A percentile compares a stretch with the other conserved stretches of the same genome.
Evolutionary conservation across 1,140 invertebrate genomes (phyloP).

Genomic region (Ylistrum balloti): DNA sequence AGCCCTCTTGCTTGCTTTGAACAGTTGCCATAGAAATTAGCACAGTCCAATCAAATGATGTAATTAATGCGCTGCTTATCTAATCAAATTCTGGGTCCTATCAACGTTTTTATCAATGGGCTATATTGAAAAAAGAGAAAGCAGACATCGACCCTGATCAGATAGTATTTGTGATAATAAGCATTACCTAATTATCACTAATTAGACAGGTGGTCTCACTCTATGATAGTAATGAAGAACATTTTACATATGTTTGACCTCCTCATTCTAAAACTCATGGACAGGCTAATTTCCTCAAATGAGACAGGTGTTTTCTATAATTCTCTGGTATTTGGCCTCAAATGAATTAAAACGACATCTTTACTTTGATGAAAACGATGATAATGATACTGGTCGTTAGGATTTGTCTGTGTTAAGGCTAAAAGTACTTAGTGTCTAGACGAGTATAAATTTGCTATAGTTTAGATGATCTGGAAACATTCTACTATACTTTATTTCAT

Average conservation of each 20-base stretch:
- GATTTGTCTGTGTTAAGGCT: background rate
- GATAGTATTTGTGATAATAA: background rate
- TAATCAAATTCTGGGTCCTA: background rate
- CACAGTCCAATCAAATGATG: background rate
- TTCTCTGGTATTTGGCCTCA: background rate
- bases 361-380: background rate
- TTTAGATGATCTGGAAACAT: background rate
- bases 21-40: background rate
- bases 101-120: conserved; percentile 1
- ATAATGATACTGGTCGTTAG: background rate
- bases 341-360: background rate
- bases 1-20: background rate
- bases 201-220: conserved; percentile 3
- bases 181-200: background rate
- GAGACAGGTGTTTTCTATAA: background rate
- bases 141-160: background rate
- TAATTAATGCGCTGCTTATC: background rate
- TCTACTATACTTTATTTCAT: background rate
- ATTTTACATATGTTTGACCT: background rate
- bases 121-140: background rate
- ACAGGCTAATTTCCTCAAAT: background rate
- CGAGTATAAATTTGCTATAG: background rate
- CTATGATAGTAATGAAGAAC: background rate
- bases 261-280: background rate
- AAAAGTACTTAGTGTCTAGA: background rate